Evolutionary conservation across 2,113 vertebrate species (phyloP).

Genomic region (Myodes glareolus): DNA sequence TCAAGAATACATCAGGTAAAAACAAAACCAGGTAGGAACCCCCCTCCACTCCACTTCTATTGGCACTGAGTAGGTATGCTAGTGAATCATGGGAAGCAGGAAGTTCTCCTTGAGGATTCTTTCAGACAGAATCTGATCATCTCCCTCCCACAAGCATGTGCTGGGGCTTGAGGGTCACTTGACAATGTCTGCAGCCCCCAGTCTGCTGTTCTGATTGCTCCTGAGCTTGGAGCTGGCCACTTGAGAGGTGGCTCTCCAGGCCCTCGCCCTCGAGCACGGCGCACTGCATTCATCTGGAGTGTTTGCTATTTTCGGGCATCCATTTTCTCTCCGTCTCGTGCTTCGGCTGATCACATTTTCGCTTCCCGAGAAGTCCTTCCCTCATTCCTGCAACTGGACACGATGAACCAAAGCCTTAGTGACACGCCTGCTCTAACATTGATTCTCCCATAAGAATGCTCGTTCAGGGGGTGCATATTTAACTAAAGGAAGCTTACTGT

Average conservation of each 20-base stretch:
- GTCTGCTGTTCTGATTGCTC: not conserved
- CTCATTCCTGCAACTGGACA: not conserved
- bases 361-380: not conserved
- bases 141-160: not conserved
- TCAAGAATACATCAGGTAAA: not conserved
- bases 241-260: not conserved
- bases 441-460: not conserved
- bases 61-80: not conserved
- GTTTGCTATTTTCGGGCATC: conserved; percentile 20
- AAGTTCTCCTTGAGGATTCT: conserved; percentile 21
- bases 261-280: not conserved
- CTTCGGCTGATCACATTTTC: not conserved
- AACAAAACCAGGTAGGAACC: not conserved
- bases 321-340: not conserved
- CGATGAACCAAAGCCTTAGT: not conserved
- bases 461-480: not conserved
- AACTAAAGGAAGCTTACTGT: not conserved
- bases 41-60: not conserved
- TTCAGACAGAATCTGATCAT: conserved; percentile 24
- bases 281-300: conserved; percentile 31
- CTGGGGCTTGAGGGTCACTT: not conserved
- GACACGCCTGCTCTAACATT: not conserved
- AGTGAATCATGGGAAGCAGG: not conserved
- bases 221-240: not conserved
- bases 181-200: not conserved